Base-by-base conservation (phyloP, 30 jellyfish, hydroid and myxozoan genomes). In the Phacellophora camtschatica region DNA sequence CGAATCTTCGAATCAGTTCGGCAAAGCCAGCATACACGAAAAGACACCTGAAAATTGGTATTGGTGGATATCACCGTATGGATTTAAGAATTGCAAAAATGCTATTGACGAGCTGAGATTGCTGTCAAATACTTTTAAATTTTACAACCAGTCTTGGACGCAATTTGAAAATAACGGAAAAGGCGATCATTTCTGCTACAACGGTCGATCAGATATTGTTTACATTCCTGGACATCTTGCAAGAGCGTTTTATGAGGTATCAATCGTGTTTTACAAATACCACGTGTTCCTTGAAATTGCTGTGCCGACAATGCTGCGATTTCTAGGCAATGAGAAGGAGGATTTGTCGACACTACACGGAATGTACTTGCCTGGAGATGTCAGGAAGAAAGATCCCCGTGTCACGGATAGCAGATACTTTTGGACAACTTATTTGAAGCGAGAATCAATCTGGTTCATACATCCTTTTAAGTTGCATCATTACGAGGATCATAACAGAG, bases 31-130 rank as follows among this genome's bases (percentile, higher is more conserved):
- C 35, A 51, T 67, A 15, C 66, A 45, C 4, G 89, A 63, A 29
- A 59, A 43, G 4, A 74, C 65, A 37, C 96, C 98, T 2, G 71
- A 61, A 49, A 57, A 81, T 11, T 92, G 98, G 98, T 92, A 92
- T 61, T 92, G 98, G 98, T 92, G 98, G 98, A 53, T 92, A 23
- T 92, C 98, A 1, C 98, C 98, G 9, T 92, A 85, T 48, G 98
- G 98, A 22, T 81, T 92, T 77, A 65, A 80, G 7, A 85, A 92
- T 55, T 66, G 93, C 88, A 56, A 61, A 32, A 43, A 33, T 4
- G 96, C 98, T 0, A 86, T 92, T 24, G 63, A 85, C 43, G 94
- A 92, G 54, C 51, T 92, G 10, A 22, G 28, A 23, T 20, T 35
- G 10, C 32, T 74, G 20, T 49, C 89, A n/a, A 37, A 50, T 7